Evolutionary conservation across 2,113 vertebrate species (phyloP).

Genomic region (Piliocolobus tephrosceles): DNA sequence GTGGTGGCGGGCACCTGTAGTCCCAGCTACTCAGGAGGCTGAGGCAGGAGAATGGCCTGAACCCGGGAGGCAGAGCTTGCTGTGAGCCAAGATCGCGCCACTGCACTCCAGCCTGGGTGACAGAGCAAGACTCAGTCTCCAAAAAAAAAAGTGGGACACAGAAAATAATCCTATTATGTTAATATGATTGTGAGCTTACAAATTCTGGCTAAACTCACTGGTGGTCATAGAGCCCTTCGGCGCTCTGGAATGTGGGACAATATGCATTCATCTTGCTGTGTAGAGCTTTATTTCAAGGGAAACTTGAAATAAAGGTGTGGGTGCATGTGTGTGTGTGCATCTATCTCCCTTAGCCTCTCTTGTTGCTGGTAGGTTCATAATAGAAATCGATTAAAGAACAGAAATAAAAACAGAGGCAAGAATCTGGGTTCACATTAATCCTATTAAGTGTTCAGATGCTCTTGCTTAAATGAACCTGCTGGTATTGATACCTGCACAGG

Average conservation of each 20-base stretch:
- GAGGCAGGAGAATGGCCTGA: too few relatives aligned
- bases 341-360: background rate
- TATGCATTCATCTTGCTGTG: background rate
- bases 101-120: too few relatives aligned
- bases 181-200: background rate
- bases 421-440: background rate
- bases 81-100: too few relatives aligned
- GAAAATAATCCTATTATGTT: background rate
- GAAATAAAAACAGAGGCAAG: background rate
- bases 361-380: background rate
- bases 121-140: too few relatives aligned
- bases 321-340: too few relatives aligned
- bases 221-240: fast-evolving
- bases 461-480: background rate
- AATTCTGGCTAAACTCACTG: background rate
- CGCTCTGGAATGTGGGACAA: fast-evolving
- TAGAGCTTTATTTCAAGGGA: background rate
- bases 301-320: background rate
- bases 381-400: background rate
- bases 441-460: background rate
- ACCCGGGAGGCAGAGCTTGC: too few relatives aligned
- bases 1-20: too few relatives aligned
- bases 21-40: too few relatives aligned
- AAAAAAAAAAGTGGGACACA: too few relatives aligned
- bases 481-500: background rate